Evolutionary conservation across 1,140 invertebrate species (phyloP).

Genomic region (Tetramorium parvispinum): DNA sequence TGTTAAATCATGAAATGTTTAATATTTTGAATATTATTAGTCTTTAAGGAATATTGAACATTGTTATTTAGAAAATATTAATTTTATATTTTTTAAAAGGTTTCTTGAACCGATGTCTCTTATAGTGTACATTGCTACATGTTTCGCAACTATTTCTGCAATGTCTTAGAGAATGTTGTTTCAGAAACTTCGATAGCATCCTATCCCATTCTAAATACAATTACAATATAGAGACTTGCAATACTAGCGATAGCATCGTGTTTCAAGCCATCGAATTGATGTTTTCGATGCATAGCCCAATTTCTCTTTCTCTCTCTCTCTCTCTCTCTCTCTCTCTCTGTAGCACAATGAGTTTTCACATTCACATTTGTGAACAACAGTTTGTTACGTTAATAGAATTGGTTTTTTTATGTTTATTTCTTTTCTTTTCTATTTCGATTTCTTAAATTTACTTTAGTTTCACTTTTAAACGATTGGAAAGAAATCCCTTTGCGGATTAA

Average conservation of each 20-base stretch:
- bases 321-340: not conserved
- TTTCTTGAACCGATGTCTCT: not conserved
- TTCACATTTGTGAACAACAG: not conserved
- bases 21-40: not conserved
- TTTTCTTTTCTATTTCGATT: not conserved
- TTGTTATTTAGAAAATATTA: not conserved
- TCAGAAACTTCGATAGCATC: conserved; percentile 13
- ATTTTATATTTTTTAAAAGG: not conserved
- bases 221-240: conserved; percentile 30
- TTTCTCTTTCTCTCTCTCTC: not conserved
- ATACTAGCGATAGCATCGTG: conserved; percentile 17
- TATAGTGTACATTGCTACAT: not conserved
- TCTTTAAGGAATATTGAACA: not conserved
- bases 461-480: not conserved
- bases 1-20: not conserved
- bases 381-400: conserved; percentile 14
- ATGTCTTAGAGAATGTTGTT: not conserved
- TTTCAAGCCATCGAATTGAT: conserved; percentile 28
- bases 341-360: not conserved
- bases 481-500: not conserved
- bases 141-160: not conserved
- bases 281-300: conserved; percentile 16
- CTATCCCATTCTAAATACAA: conserved; percentile 36
- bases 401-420: conserved; percentile 8
- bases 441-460: not conserved